These are phyloP conservation scores for Hylia prasina DNA, from an alignment of 2,113 vertebrate species.

Conservation along the genomic window DNA sequence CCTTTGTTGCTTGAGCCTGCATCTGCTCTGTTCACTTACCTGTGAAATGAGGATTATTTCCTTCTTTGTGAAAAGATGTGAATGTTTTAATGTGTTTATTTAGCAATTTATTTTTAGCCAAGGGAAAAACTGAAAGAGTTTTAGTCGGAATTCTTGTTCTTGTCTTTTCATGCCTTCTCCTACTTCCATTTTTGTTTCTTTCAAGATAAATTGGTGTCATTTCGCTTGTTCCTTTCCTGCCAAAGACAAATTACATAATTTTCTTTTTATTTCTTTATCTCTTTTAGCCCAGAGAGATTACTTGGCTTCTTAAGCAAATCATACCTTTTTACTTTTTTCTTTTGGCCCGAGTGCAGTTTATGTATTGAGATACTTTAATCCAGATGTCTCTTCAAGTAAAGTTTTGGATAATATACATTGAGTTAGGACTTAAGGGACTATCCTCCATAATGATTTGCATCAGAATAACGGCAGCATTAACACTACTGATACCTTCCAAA, in stretches of 20 bases:
- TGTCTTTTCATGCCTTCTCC: not conserved
- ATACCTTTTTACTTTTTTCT: not conserved
- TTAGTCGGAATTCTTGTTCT: not conserved
- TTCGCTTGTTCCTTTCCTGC: slow-evolving; percentile 1
- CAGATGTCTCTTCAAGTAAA: not conserved
- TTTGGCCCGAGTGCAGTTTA: not conserved
- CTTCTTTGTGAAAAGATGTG: not conserved
- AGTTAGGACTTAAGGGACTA: not conserved
- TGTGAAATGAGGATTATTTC: not conserved
- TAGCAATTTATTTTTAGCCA: slow-evolving; percentile 4
- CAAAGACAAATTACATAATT: not conserved
- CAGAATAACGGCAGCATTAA: not conserved
- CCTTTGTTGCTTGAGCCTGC: not conserved
- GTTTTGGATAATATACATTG: not conserved
- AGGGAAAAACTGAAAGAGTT: not conserved
- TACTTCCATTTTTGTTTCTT: not conserved
- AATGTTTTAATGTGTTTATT: not conserved
- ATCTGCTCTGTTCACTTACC: not conserved
- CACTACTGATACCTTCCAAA: not conserved
- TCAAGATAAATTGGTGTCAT: slow-evolving; percentile 14
- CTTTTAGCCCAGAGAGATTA: not conserved
- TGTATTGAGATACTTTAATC: not conserved
- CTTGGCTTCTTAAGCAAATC: not conserved
- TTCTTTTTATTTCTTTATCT: slow-evolving; percentile 3
- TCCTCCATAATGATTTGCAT: not conserved